A percentile compares a stretch with the other conserved stretches of the same genome.
phyloP scores from a whole-genome alignment of 2,113 vertebrate genomes.

The Emydocephalus ijimae region DNA sequence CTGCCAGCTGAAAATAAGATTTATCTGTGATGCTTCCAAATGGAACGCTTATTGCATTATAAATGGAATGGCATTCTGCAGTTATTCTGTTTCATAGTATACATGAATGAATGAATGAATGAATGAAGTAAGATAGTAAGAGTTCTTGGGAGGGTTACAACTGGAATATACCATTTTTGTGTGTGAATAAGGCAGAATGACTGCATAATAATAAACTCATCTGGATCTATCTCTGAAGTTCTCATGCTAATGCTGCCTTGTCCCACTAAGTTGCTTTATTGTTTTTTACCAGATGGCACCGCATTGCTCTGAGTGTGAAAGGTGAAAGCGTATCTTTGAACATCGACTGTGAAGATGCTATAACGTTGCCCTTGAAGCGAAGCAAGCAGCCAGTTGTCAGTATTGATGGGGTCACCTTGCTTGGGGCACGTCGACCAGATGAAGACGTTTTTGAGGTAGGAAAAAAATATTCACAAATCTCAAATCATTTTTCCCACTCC shows the following conservation, averaged over 20 bases:
- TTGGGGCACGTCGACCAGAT: conserved; percentile 78
- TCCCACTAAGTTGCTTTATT: neutral
- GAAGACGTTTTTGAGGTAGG: conserved; percentile 85
- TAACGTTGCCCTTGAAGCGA: conserved; percentile 69
- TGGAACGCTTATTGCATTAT: neutral
- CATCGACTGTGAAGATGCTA: conserved; percentile 76
- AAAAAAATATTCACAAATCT: neutral
- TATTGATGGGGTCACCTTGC: conserved; percentile 77
- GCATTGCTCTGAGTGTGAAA: conserved; percentile 81
- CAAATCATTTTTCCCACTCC: neutral
- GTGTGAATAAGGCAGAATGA: neutral
- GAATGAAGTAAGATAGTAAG: neutral
- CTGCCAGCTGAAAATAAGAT: neutral
- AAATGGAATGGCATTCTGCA: neutral
- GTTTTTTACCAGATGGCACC: conserved; percentile 81
- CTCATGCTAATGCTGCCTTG: neutral
- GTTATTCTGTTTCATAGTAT: neutral
- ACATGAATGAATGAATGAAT: neutral
- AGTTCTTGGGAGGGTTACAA: neutral
- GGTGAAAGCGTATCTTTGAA: conserved; percentile 74
- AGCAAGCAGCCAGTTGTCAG: conserved; percentile 71
- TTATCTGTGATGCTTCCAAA: neutral
- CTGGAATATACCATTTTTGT: neutral
- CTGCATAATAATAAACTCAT: neutral
- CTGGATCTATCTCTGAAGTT: too few relatives aligned